These are phyloP conservation scores for Stenotaenia linearis DNA, from an alignment of 2,888 invertebrate genomes.

Conservation along the genomic window DNA sequence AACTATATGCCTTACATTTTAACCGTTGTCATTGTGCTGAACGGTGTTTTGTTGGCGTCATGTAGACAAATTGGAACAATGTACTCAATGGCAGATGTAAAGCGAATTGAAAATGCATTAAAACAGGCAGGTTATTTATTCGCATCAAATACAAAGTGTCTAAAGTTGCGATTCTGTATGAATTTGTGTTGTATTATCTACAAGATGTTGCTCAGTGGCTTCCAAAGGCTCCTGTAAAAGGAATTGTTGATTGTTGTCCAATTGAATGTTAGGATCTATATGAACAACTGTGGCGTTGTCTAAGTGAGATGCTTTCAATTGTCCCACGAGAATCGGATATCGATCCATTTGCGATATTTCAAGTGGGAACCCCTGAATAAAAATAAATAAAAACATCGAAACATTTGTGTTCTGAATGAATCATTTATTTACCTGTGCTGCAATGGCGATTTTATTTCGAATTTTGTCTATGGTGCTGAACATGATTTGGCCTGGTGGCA, in stretches of 20 bases:
- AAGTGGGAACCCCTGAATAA: slow-evolving; percentile 28
- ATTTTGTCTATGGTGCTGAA: slow-evolving; percentile 28
- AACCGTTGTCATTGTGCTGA: not conserved
- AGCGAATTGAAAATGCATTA: not conserved
- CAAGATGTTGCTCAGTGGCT: not conserved
- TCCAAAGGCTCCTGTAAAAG: slow-evolving; percentile 28
- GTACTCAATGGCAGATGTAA: not conserved
- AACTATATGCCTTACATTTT: not conserved
- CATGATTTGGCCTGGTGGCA: slow-evolving; percentile 27
- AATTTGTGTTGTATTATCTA: not conserved
- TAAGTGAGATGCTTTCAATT: slow-evolving; percentile 40
- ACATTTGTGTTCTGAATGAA: not conserved
- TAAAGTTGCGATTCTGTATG: too few species aligned
- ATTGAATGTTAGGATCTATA: not conserved
- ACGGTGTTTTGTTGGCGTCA: not conserved
- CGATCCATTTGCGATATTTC: slow-evolving; percentile 35
- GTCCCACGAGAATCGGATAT: slow-evolving; percentile 37
- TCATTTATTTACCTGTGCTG: slow-evolving; percentile 22
- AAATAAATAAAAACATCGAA: not conserved
- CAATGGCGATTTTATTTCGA: slow-evolving; percentile 28
- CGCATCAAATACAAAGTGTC: not conserved
- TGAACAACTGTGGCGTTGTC: slow-evolving; percentile 31
- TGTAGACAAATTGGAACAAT: not conserved
- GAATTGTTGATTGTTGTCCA: slow-evolving; percentile 26
- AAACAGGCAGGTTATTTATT: slow-evolving; percentile 4